Percentiles rank a stretch among this genome's conserved stretches.
phyloP scores from a whole-genome alignment of 1,140 invertebrate species.

The Papilio dardanus region DNA sequence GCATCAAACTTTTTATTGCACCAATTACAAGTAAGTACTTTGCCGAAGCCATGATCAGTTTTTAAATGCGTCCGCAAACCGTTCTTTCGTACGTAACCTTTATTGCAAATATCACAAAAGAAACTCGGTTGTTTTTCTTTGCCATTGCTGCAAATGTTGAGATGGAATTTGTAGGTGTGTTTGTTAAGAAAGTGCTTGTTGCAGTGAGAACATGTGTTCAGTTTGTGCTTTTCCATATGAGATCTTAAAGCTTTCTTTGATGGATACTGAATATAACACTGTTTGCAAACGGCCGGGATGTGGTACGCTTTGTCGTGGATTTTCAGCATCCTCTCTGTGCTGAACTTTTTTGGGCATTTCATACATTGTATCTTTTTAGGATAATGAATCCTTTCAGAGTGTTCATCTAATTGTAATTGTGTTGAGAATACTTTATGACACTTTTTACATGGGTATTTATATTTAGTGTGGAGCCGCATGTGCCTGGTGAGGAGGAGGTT shows the following conservation, averaged over 20 bases:
- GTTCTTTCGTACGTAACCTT: conserved; percentile 59
- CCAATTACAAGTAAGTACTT: conserved; percentile 59
- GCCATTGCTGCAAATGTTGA: conserved; percentile 54
- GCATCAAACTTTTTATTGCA: conserved; percentile 71
- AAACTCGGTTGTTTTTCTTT: conserved; percentile 48
- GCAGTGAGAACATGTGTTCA: conserved; percentile 54
- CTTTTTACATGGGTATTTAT: conserved; percentile 48
- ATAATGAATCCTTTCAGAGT: conserved; percentile 60
- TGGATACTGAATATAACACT: conserved; percentile 60
- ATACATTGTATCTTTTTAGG: conserved; percentile 61
- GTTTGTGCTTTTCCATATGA: conserved; percentile 59
- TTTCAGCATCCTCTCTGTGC: conserved; percentile 58
- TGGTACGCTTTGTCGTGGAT: conserved; percentile 58
- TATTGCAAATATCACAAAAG: conserved; percentile 68
- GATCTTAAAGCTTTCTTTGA: conserved; percentile 55
- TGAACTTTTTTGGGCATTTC: conserved; percentile 65
- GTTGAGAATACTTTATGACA: conserved; percentile 63
- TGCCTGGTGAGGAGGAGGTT: conserved; percentile 49
- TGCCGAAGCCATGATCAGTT: conserved; percentile 64
- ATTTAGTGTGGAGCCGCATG: conserved; percentile 53
- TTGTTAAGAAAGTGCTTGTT: conserved; percentile 54
- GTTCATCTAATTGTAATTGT: conserved; percentile 52
- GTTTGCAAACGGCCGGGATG: conserved; percentile 56
- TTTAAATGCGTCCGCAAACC: conserved; percentile 62
- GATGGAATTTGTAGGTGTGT: conserved; percentile 53